Evolutionary conservation across 2,888 invertebrate species (phyloP).

Genomic region (Teinopalpus imperialis): DNA sequence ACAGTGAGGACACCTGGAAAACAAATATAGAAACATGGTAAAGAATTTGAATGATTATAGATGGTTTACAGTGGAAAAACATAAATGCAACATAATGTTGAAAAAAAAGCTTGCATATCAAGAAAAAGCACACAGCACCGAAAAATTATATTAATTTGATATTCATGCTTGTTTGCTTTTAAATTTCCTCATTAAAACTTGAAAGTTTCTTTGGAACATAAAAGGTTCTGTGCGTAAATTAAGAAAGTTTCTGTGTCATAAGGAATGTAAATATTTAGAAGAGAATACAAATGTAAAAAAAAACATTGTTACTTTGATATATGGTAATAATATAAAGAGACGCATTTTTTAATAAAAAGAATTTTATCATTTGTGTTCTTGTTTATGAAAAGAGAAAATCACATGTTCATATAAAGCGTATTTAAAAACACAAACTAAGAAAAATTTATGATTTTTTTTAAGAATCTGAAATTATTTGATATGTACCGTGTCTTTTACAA

Average conservation of each 20-base stretch:
- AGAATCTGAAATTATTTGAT: too few relatives aligned
- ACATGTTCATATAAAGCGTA: conserved; percentile 37
- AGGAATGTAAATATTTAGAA: too few relatives aligned
- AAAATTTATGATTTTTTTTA: too few relatives aligned
- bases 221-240: too few relatives aligned
- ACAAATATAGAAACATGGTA: conserved; percentile 31
- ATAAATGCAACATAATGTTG: conserved; percentile 17
- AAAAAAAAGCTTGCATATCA: conserved; percentile 17
- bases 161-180: conserved; percentile 11
- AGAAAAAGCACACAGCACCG: conserved; percentile 3
- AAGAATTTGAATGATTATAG: conserved; percentile 2
- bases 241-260: too few relatives aligned
- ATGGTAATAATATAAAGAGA: too few relatives aligned
- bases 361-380: conserved; percentile 54
- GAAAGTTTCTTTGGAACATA: conserved; percentile 1
- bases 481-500: background rate
- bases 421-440: background rate
- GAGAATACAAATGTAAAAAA: too few relatives aligned
- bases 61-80: conserved; percentile 2
- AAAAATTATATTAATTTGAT: background rate
- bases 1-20: conserved; percentile 95
- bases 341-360: too few relatives aligned
- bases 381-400: conserved; percentile 80
- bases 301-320: too few relatives aligned
- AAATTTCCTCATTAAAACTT: background rate